Base-by-base conservation (phyloP, 2,888 invertebrate species). In the Drosophila vallismaia region DNA sequence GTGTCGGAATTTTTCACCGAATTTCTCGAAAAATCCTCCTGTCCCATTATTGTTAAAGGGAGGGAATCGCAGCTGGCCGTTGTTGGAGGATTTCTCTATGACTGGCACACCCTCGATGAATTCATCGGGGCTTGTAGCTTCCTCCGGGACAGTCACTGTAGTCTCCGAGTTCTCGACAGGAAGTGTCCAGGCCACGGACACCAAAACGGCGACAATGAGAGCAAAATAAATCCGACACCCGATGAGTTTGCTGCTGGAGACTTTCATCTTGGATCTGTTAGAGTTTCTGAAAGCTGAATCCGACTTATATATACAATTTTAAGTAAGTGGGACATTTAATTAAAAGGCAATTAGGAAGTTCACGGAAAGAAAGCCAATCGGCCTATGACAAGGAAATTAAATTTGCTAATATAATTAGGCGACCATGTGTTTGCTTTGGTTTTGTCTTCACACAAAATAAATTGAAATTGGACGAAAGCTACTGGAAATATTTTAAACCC, bases 301-400 rank as follows among this genome's bases (percentile, higher is more conserved):
- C 19, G 38, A 19, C 28, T 71, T 70, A 33, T 70, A 70, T 70
- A 70, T 70, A 62, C 33, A 19, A 33, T n/a, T 14, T 31, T n/a
- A n/a, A n/a, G 8, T 5, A 71, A 71, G 19, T 60, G 62, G 38
- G 38, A 50, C 63, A 71, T 42, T 54, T 62, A 12, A 28, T 48
- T 48, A 44, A 33, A 69, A 36, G 31, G 5, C 49, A 70, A 70
- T 70, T 70, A 70, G 69, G 45, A 70, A 54, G 49, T 31, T 38
- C 4, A 14, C 5, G 52, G 29, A 45, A 63, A 62, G 62, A 71
- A 50, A 69, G 51, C 19, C 19, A 3, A 4, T 14, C 9, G 24
- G 33, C 48, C 31, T 45, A 28, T 9, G 6, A 19, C 8, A 45
- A n/a, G 10, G 3, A 26, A 67, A 56, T 56, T 12, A 38, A 68